phyloP scores from a whole-genome alignment of 35 echinoderm and acorn worm genomes.

The Strongylocentrotus purpuratus region DNA sequence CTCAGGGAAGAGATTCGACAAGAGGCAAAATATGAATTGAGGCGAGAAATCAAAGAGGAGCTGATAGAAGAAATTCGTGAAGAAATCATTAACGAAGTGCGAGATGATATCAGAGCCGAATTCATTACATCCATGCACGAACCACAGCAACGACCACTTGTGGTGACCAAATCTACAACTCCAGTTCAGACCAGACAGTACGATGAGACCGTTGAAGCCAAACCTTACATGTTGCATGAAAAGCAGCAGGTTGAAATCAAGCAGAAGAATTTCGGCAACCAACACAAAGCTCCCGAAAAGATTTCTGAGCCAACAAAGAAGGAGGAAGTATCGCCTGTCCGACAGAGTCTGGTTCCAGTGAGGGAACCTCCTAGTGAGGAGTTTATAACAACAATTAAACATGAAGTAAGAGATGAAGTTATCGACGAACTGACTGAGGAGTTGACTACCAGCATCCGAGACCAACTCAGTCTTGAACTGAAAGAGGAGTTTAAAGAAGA shows the following conservation, averaged over 20 bases:
- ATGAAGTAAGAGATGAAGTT: conserved; percentile 46
- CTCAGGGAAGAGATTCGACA: conserved; percentile 36
- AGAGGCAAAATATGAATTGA: conserved; percentile 38
- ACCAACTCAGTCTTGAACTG: conserved; percentile 45
- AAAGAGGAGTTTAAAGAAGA: conserved; percentile 65
- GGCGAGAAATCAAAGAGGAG: conserved; percentile 43
- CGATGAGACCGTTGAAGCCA: neutral
- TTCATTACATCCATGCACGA: neutral
- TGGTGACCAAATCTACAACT: neutral
- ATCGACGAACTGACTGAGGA: conserved; percentile 50
- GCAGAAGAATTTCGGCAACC: neutral
- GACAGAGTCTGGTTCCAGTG: neutral
- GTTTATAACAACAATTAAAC: neutral
- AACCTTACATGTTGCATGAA: conserved; percentile 4
- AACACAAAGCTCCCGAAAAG: neutral
- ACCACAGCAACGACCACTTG: conserved; percentile 3
- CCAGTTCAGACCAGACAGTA: neutral
- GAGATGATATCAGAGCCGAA: conserved; percentile 51
- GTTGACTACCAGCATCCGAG: conserved; percentile 44
- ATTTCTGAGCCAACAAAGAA: too few relatives aligned
- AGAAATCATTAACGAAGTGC: conserved; percentile 45
- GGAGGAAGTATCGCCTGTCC: neutral
- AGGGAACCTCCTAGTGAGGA: conserved; percentile 7
- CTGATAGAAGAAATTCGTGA: conserved; percentile 41
- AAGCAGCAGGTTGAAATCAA: neutral